Conservation (phyloP, 2,888 invertebrate species). For the Dyspetes luteomarginatus region DNA sequence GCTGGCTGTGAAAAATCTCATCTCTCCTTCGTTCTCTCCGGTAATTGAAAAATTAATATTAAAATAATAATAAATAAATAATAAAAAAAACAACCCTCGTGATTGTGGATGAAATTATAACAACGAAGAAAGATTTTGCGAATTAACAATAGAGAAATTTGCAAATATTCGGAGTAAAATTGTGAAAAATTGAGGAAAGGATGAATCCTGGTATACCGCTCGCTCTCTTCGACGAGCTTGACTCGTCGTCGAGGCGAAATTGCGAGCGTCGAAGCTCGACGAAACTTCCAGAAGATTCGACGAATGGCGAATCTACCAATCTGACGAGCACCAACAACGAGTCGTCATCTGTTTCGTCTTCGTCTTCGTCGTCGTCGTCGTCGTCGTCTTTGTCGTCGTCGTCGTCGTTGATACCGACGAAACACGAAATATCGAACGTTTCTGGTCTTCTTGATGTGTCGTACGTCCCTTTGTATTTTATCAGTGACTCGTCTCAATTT, state of each 20-base stretch:
- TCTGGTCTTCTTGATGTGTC: constrained; percentile 38
- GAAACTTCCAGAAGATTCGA: constrained; percentile 57
- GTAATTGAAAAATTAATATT: neutral
- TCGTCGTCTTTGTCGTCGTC: constrained; percentile 15
- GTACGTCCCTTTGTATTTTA: constrained; percentile 58
- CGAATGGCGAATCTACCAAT: constrained; percentile 44
- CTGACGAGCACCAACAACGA: constrained; percentile 49
- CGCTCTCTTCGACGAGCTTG: constrained; percentile 61
- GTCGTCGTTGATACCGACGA: constrained; percentile 15
- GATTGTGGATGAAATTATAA: too few species aligned
- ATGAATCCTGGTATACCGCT: constrained; percentile 64
- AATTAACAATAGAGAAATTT: too few species aligned
- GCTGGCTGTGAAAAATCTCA: constrained; percentile 57
- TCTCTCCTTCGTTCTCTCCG: neutral
- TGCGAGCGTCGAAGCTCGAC: constrained; percentile 60
- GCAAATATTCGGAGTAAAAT: too few species aligned
- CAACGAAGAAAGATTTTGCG: too few species aligned
- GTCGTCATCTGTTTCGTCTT: constrained; percentile 14
- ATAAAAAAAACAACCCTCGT: neutral
- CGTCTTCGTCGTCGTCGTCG: constrained; percentile 8
- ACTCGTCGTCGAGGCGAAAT: constrained; percentile 49
- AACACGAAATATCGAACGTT: constrained; percentile 54
- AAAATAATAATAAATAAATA: constrained; percentile 1
- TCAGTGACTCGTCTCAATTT: too few species aligned
- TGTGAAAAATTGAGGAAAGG: neutral